Conservation (phyloP, 2,888 invertebrate genomes). For the Megalurothrips usitatus region DNA sequence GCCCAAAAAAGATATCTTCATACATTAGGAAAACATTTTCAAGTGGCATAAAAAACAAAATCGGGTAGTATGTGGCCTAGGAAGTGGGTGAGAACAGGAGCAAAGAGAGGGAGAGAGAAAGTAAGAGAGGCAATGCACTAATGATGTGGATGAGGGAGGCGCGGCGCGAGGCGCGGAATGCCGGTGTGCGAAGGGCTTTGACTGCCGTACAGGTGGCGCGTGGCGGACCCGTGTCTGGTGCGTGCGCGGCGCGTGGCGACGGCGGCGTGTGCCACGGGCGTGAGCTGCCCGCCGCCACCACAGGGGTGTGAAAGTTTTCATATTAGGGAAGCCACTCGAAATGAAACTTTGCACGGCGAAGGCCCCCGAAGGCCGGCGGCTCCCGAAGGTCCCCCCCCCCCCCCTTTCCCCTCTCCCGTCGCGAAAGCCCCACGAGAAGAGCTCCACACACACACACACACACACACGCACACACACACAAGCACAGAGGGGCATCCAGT, state of each 20-base stretch:
- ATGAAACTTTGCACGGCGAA: background rate
- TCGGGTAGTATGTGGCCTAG: no score
- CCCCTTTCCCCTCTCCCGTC: background rate
- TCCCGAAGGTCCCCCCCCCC: background rate
- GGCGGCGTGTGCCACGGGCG: background rate
- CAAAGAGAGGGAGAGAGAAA: no score
- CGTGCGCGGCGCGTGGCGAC: background rate
- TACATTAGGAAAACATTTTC: no score
- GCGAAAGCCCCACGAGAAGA: background rate
- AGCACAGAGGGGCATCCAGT: no score
- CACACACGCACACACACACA: background rate
- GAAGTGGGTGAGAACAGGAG: no score
- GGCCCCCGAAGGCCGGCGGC: background rate
- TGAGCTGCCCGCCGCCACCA: background rate
- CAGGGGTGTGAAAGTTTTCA: slow-evolving; percentile 3
- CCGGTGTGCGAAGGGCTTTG: background rate
- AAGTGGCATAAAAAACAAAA: no score
- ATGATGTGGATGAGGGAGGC: background rate
- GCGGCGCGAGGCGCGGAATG: background rate
- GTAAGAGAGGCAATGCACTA: background rate
- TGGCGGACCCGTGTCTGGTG: background rate
- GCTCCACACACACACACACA: background rate
- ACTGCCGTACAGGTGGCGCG: slow-evolving; percentile 8
- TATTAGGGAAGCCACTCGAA: slow-evolving; percentile 24
- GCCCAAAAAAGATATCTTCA: no score